These are phyloP conservation scores for Neodon shergylaensis DNA, from an alignment of 2,113 vertebrate genomes.

Conservation along the genomic window DNA sequence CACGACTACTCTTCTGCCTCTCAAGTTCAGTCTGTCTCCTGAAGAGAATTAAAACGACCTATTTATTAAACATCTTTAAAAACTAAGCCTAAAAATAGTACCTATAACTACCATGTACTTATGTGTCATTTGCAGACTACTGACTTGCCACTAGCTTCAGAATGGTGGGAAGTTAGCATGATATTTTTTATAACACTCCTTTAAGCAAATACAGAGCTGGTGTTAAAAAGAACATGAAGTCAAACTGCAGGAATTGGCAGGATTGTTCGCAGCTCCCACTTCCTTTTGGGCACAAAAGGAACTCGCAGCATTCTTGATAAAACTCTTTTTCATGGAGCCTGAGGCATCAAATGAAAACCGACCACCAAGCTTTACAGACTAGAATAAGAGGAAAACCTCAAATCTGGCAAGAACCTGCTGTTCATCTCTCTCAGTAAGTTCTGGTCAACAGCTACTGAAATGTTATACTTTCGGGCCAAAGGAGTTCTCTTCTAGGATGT, in stretches of 20 bases:
- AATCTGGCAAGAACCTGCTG: slow-evolving; percentile 36
- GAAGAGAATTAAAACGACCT: background rate
- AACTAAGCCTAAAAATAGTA: background rate
- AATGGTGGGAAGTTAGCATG: slow-evolving; percentile 38
- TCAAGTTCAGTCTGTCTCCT: background rate
- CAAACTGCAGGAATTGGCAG: slow-evolving; percentile 52
- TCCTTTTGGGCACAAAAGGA: slow-evolving; percentile 80
- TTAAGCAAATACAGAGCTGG: slow-evolving; percentile 45
- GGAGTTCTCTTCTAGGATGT: background rate
- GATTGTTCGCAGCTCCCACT: slow-evolving; percentile 30
- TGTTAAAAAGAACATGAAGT: slow-evolving; percentile 60
- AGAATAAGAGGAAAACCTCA: slow-evolving; percentile 59
- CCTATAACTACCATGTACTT: background rate
- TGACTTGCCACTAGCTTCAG: slow-evolving; percentile 17
- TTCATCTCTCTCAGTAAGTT: slow-evolving; percentile 13
- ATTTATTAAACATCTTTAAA: slow-evolving; percentile 44
- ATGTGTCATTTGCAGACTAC: background rate
- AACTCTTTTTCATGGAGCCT: slow-evolving; percentile 76
- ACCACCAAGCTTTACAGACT: slow-evolving; percentile 47
- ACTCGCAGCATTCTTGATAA: slow-evolving; percentile 82
- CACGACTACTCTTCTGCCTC: background rate
- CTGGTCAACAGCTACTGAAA: slow-evolving; percentile 39
- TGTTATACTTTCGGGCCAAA: background rate
- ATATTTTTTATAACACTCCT: slow-evolving; percentile 14
- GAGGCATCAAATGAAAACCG: slow-evolving; percentile 82